phyloP scores from a whole-genome alignment of 2,888 invertebrate genomes.

The Hypselothyrea guttata region DNA sequence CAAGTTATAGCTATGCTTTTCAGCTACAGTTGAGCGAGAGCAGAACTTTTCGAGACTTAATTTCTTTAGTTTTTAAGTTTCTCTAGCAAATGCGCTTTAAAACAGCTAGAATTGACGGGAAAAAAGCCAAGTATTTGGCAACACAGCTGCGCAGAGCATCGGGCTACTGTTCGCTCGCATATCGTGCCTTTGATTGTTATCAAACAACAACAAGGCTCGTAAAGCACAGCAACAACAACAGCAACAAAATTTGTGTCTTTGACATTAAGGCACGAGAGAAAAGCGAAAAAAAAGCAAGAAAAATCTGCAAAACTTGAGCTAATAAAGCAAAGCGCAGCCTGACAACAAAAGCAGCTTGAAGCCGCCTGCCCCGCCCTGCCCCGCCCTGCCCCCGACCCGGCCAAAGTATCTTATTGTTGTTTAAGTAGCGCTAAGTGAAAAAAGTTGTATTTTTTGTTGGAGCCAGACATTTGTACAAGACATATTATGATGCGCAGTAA shows the following conservation, averaged over 20 bases:
- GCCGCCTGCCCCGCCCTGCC: background rate
- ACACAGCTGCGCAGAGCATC: too few relatives aligned
- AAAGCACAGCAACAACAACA: constrained; percentile 29
- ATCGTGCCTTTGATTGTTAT: constrained; percentile 54
- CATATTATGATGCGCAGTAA: constrained; percentile 20
- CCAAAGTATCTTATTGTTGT: constrained; percentile 41
- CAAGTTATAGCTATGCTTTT: too few relatives aligned
- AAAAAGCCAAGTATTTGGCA: too few relatives aligned
- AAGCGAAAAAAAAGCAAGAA: constrained; percentile 4
- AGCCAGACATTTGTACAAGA: constrained; percentile 23
- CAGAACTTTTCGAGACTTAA: too few relatives aligned
- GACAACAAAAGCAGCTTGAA: background rate
- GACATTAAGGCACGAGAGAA: constrained; percentile 37
- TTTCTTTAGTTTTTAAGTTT: too few relatives aligned
- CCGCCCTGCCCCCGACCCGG: background rate
- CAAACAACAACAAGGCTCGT: constrained; percentile 36
- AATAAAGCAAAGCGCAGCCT: constrained; percentile 51
- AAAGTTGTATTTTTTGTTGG: constrained; percentile 40
- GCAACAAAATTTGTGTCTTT: constrained; percentile 37
- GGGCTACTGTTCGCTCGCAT: constrained; percentile 19
- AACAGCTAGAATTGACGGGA: too few relatives aligned
- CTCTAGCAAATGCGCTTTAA: too few relatives aligned
- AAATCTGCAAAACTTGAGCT: constrained; percentile 35
- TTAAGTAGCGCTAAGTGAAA: constrained; percentile 60
- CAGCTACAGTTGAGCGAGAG: too few relatives aligned